These are phyloP conservation scores for Andrena chrysosceles DNA, from an alignment of 2,888 invertebrate species.

Conservation along the genomic window DNA sequence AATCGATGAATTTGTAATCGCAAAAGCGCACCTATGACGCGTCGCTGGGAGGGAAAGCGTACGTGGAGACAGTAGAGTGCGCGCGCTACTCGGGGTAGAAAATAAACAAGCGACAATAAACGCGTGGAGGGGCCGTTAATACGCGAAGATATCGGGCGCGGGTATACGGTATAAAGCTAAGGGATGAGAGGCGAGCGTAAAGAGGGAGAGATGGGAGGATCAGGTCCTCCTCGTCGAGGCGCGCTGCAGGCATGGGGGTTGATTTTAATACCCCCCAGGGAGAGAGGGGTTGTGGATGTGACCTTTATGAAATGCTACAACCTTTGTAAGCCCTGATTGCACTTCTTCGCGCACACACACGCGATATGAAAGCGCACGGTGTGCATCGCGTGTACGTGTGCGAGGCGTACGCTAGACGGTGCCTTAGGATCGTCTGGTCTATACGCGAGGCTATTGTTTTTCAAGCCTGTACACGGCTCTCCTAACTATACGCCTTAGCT, in stretches of 20 bases:
- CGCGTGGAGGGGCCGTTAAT: conserved; percentile 53
- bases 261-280: conserved; percentile 80
- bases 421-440: conserved; percentile 51
- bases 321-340: conserved; percentile 78
- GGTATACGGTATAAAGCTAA: background rate
- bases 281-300: conserved; percentile 70
- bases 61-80: conserved; percentile 8
- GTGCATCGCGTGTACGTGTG: conserved; percentile 20
- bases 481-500: conserved; percentile 30
- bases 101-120: conserved; percentile 57
- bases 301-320: conserved; percentile 82
- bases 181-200: background rate
- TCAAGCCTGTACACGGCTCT: conserved; percentile 36
- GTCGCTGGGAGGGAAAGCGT: background rate
- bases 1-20: conserved; percentile 56
- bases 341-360: conserved; percentile 61
- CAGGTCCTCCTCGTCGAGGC: conserved; percentile 54
- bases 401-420: conserved; percentile 32
- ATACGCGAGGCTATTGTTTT: conserved; percentile 66
- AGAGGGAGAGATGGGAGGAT: background rate
- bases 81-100: conserved; percentile 4
- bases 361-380: conserved; percentile 17
- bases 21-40: background rate
- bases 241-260: conserved; percentile 61
- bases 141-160: conserved; percentile 49